phyloP scores from a whole-genome alignment of 2,113 vertebrate species.

The Capreolus pygargus region DNA sequence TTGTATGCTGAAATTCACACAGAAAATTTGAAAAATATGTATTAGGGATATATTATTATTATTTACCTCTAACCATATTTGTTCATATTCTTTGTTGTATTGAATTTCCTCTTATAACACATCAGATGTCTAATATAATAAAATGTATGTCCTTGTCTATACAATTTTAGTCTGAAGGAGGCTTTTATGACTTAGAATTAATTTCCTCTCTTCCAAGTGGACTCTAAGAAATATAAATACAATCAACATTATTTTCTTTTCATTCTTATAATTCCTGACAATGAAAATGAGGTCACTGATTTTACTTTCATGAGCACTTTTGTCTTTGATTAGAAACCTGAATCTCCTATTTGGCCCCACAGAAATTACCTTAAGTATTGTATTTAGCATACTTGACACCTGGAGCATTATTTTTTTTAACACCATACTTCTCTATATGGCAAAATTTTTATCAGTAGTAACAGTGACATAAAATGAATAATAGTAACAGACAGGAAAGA shows the following conservation, averaged over 20 bases:
- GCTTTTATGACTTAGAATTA: not conserved
- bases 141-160: not conserved
- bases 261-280: not conserved
- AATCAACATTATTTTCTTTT: not conserved
- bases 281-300: conserved; percentile 22
- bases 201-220: not conserved
- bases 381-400: conserved; percentile 52
- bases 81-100: not conserved
- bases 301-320: conserved; percentile 44
- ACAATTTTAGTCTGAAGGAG: not conserved
- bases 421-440: not conserved
- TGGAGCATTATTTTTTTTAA: conserved; percentile 19
- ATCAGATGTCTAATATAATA: not conserved
- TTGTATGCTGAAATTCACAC: not conserved
- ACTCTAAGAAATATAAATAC: not conserved
- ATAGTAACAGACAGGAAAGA: not conserved
- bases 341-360: not conserved
- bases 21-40: not conserved
- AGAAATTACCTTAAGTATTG: conserved; percentile 5
- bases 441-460: conserved; percentile 37
- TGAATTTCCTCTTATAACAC: not conserved
- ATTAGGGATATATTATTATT: not conserved
- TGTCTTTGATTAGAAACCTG: conserved; percentile 41
- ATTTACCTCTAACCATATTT: not conserved
- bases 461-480: conserved; percentile 9